Evolutionary conservation across 1,140 invertebrate genomes (phyloP).

Genomic region (Formica exsecta): DNA sequence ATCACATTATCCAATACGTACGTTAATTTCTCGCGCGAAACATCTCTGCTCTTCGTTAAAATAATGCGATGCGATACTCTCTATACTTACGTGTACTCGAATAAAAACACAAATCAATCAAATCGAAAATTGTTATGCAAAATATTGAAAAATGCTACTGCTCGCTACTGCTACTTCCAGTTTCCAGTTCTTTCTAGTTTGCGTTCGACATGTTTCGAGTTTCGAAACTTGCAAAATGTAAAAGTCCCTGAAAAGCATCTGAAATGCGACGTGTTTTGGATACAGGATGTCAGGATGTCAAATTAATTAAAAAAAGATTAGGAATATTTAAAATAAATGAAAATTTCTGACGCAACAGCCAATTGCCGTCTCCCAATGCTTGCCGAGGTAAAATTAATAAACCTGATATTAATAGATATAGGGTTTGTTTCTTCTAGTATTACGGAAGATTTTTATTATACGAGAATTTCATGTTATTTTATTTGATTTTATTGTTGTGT

Average conservation of each 20-base stretch:
- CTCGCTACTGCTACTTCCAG: slow-evolving; percentile 71
- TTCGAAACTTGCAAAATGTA: slow-evolving; percentile 34
- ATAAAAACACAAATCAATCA: slow-evolving; percentile 61
- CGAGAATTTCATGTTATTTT: too few species aligned
- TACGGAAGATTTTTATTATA: too few species aligned
- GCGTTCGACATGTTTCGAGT: slow-evolving; percentile 22
- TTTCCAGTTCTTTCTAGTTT: slow-evolving; percentile 65
- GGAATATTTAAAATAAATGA: too few species aligned
- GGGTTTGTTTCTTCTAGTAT: too few species aligned
- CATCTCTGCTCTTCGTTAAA: neutral
- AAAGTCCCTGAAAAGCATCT: slow-evolving; percentile 9
- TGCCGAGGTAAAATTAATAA: too few species aligned
- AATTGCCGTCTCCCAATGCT: too few species aligned
- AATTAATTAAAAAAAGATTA: too few species aligned
- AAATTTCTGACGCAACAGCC: too few species aligned
- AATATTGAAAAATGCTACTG: slow-evolving; percentile 72
- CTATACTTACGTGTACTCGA: slow-evolving; percentile 65
- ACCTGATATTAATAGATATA: too few species aligned
- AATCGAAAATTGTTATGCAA: slow-evolving; percentile 72
- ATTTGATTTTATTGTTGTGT: too few species aligned
- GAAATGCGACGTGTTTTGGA: too few species aligned
- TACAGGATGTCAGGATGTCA: too few species aligned
- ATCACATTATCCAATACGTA: neutral
- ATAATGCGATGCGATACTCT: neutral
- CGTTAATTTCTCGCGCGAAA: neutral